Percentiles rank a stretch among this genome's conserved stretches.
Conservation (phyloP, 2,797 vertebrate species). For the Craterocephalus amniculus region DNA sequence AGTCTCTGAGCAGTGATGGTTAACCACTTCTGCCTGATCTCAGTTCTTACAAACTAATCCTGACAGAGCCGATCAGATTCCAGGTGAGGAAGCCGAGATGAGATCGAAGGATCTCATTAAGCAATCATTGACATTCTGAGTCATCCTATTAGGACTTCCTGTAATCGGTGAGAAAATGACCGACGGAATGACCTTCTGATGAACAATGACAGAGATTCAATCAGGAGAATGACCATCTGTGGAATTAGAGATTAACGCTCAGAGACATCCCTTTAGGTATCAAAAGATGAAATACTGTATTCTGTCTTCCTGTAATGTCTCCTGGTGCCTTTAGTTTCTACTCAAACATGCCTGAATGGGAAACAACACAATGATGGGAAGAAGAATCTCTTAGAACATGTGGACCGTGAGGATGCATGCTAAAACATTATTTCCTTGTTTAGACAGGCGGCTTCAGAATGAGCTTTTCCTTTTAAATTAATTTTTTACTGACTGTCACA, state of each 20-base stretch:
- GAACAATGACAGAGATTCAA: conserved; percentile 20
- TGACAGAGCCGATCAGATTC: conserved; percentile 23
- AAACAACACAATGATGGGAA: not conserved
- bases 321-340: too few species aligned
- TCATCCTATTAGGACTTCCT: conserved; percentile 57
- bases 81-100: conserved; percentile 49
- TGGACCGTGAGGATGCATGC: too few species aligned
- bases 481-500: too few species aligned
- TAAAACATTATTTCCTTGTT: too few species aligned
- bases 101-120: conserved; percentile 60
- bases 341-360: too few species aligned
- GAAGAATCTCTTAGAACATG: not conserved
- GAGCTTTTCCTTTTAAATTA: too few species aligned
- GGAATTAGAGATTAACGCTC: conserved; percentile 10
- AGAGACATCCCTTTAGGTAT: conserved; percentile 4
- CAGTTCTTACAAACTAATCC: conserved; percentile 19
- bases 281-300: not conserved
- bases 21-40: too few species aligned
- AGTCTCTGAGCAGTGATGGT: not conserved
- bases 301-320: not conserved
- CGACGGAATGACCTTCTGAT: conserved; percentile 24
- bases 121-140: conserved; percentile 45
- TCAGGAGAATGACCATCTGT: conserved; percentile 39
- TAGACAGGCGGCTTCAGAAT: too few species aligned
- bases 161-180: conserved; percentile 51